Base-by-base conservation (phyloP, 2,113 vertebrate genomes). In the Gopherus flavomarginatus region DNA sequence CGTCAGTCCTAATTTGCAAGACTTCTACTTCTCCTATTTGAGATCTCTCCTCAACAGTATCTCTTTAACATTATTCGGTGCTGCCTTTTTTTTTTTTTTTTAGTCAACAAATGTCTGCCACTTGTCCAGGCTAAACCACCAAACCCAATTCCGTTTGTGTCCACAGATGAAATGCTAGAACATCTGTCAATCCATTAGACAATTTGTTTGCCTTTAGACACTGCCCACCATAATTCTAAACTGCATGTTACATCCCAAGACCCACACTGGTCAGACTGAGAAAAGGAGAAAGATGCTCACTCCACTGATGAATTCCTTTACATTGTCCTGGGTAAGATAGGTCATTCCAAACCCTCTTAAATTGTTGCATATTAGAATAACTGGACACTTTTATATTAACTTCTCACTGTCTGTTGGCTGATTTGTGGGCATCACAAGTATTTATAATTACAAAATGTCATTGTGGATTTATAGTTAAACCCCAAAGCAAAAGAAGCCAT, bases 141-240 rank as follows among this genome's bases (percentile, higher is more conserved):
- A 88, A 81, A 83, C 86, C 86, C 81, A 29, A 86, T 94, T 92
- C 62, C 24, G 38, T 92, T 94, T 93, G n/a, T 91, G 91, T 88
- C 62, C 38, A 31, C 26, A 90, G 22, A 17, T 53, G 86, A 81
- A 26, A 44, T 31, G 5, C 12, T 65, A 83, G 35, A 93, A 90
- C 57, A 84, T 82, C 80, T 80, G 87, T 80, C 50, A 84, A 52
- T 49, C 85, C 19, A 47, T 78, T 78, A 29, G 42, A 47, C 42
- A 47, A 47, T 7, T 44, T 13, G 7, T 83, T 93, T 56, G 72
- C 75, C 44, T 95, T 92, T 50, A 88, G 89, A 88, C 79, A 88
- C 38, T 8, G 81, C 90, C 5, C 65, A 92, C n/a, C 49, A 57
- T 75, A 94, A 90, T 54, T 94, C 50, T 82, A 78, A 19, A 53